Conservation (phyloP, 53 echinoderm and acorn worm genomes). For the Luidia sarsii region DNA sequence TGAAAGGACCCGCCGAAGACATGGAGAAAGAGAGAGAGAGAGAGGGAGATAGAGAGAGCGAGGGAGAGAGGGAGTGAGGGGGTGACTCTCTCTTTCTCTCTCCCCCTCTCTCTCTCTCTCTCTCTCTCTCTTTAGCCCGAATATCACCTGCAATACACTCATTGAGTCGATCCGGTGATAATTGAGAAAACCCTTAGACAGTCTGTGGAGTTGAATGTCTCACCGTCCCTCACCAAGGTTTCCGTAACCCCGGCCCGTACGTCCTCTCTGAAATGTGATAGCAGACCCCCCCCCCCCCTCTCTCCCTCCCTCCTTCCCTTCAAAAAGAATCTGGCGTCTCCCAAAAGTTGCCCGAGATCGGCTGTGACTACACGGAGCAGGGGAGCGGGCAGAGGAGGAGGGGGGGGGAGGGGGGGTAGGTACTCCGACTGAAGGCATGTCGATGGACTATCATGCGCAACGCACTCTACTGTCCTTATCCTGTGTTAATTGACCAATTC, state of each 20-base stretch:
- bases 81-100: too few species aligned
- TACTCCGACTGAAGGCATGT: background rate
- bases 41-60: too few species aligned
- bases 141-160: conserved; percentile 11
- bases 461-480: conserved; percentile 18
- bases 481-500: conserved; percentile 54
- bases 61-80: too few species aligned
- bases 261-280: background rate
- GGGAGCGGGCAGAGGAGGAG: too few species aligned
- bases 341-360: too few species aligned
- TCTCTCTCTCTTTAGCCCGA: background rate
- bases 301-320: too few species aligned
- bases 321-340: too few species aligned
- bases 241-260: conserved; percentile 4
- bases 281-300: background rate
- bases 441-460: conserved; percentile 12
- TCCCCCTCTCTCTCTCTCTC: too few species aligned
- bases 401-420: too few species aligned
- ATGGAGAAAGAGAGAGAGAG: too few species aligned
- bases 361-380: too few species aligned
- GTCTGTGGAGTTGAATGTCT: conserved; percentile 11
- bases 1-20: too few species aligned
- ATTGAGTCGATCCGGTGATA: conserved; percentile 19
- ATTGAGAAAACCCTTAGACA: background rate
- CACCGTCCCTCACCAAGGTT: conserved; percentile 8